These are phyloP conservation scores for Percopsis omiscomaycus DNA, from an alignment of 2,797 vertebrate genomes.

Conservation along the genomic window DNA sequence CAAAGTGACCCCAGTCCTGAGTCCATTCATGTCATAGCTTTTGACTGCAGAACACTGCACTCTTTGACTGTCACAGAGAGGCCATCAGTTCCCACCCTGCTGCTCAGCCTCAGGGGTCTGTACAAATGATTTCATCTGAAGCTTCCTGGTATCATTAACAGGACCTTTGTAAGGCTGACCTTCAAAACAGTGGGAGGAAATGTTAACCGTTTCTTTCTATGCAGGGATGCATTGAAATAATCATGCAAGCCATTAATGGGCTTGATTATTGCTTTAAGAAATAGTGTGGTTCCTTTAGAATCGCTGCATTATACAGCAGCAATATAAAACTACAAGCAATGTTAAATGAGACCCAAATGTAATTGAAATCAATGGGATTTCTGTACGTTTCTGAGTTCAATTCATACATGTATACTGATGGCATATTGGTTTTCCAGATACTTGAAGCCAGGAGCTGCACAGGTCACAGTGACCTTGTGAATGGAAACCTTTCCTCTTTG, in stretches of 20 bases:
- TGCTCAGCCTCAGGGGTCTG: constrained; percentile 24
- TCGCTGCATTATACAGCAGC: background rate
- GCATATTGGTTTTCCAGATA: constrained; percentile 8
- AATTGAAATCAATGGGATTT: constrained; percentile 46
- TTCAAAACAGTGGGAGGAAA: constrained; percentile 24
- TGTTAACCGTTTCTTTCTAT: constrained; percentile 8
- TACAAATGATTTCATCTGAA: constrained; percentile 31
- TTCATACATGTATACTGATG: constrained; percentile 51
- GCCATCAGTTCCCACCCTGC: constrained; percentile 31
- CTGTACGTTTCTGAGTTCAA: constrained; percentile 40
- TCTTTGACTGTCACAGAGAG: constrained; percentile 45
- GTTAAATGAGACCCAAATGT: constrained; percentile 19
- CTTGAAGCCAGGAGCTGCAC: constrained; percentile 30
- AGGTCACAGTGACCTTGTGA: constrained; percentile 62
- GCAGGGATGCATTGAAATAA: background rate
- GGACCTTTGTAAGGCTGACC: constrained; percentile 33
- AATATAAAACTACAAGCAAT: constrained; percentile 2
- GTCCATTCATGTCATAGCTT: constrained; percentile 35
- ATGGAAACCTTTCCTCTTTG: constrained; percentile 62
- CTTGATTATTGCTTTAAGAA: background rate
- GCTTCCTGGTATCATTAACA: constrained; percentile 13
- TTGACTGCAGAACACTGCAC: constrained; percentile 48
- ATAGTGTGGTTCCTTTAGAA: constrained; percentile 7
- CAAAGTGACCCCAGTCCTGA: constrained; percentile 28
- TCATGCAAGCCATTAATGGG: background rate